Conservation (phyloP, 2,113 vertebrate species). For the Stigmatopora nigra region DNA sequence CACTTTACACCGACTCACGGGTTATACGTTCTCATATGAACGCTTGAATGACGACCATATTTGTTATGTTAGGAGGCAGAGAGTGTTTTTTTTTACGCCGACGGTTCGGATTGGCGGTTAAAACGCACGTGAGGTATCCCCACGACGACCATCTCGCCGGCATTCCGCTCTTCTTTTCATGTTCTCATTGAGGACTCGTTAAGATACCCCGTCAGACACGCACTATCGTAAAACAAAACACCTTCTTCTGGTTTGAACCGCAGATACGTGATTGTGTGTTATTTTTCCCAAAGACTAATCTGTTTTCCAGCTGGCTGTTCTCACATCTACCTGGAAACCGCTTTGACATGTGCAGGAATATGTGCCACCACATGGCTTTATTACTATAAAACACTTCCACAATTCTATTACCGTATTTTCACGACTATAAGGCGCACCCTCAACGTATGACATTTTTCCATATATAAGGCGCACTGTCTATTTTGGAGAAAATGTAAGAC, state of each 20-base stretch:
- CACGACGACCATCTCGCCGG: conserved; percentile 41
- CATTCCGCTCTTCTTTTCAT: not conserved
- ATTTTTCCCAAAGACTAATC: not conserved
- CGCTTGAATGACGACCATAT: conserved; percentile 8
- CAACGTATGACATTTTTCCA: no score
- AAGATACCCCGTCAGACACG: not conserved
- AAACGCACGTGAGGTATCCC: conserved; percentile 33
- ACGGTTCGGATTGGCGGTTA: conserved; percentile 44
- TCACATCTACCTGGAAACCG: not conserved
- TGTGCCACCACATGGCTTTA: not conserved
- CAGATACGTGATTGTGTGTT: not conserved
- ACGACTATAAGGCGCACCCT: no score
- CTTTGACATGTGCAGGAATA: not conserved
- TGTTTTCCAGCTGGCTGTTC: not conserved
- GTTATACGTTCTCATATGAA: conserved; percentile 16
- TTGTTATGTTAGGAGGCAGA: conserved; percentile 39
- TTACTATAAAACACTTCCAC: not conserved
- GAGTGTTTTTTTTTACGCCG: conserved; percentile 43
- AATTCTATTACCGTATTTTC: no score
- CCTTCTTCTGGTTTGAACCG: not conserved
- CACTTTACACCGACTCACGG: conserved; percentile 20
- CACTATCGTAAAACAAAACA: not conserved
- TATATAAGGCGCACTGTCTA: no score
- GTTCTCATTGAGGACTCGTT: not conserved
- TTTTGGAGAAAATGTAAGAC: no score